These are phyloP conservation scores for Rhynchonycteris naso DNA, from an alignment of 2,797 vertebrate species.

Conservation along the genomic window DNA sequence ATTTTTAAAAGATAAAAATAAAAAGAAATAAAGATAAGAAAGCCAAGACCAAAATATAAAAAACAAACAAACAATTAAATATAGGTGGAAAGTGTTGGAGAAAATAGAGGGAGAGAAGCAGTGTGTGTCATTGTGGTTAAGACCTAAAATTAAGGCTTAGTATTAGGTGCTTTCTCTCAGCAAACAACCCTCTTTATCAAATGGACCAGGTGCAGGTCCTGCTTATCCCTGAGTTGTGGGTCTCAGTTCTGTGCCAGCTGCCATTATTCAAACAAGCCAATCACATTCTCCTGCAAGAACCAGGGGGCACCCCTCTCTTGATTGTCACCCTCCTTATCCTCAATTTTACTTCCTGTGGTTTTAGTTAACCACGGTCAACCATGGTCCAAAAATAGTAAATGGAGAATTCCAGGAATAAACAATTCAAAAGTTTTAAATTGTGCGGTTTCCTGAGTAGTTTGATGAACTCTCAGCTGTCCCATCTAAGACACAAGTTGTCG, in stretches of 20 bases:
- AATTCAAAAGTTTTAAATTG: not conserved
- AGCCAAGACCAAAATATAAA: not conserved
- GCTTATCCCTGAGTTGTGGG: not conserved
- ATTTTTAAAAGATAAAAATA: no score
- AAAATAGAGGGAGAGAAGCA: not conserved
- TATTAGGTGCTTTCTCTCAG: not conserved
- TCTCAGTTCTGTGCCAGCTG: not conserved
- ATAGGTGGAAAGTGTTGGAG: not conserved
- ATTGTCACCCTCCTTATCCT: not conserved
- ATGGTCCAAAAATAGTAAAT: not conserved
- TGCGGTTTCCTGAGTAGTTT: rapidly evolving
- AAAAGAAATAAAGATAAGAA: not conserved
- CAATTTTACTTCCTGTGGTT: not conserved
- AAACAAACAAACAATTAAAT: not conserved
- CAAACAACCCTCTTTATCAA: not conserved
- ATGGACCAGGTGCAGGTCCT: not conserved
- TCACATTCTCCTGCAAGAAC: not conserved
- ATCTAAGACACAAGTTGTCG: not conserved
- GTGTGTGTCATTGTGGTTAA: not conserved
- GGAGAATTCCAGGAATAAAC: not conserved
- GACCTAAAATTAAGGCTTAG: not conserved
- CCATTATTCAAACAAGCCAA: not conserved
- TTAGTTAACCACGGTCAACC: not conserved
- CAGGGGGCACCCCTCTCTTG: not conserved
- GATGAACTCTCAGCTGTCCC: not conserved